phyloP scores from a whole-genome alignment of 1,140 invertebrate genomes.

The Bombus sibiricus region DNA sequence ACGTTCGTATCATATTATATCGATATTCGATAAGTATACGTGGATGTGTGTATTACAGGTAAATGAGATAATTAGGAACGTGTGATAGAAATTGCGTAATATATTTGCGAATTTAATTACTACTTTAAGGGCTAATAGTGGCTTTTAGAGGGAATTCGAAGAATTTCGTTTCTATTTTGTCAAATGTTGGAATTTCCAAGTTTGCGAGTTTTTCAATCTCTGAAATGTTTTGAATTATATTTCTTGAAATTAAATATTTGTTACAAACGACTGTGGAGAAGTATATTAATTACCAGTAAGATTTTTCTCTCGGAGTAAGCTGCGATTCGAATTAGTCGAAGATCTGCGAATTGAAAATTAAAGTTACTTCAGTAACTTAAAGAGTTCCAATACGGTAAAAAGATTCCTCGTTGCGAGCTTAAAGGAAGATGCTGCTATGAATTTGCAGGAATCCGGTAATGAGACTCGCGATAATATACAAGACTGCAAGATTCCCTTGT shows the following conservation, averaged over 20 bases:
- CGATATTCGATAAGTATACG: too few relatives aligned
- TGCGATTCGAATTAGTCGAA: background rate
- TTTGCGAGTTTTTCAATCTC: too few relatives aligned
- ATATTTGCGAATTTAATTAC: too few relatives aligned
- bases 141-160: too few relatives aligned
- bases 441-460: constrained; percentile 2
- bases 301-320: background rate
- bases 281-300: background rate
- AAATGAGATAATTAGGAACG: too few relatives aligned
- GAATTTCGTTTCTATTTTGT: background rate
- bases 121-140: too few relatives aligned
- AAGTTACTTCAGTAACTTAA: background rate
- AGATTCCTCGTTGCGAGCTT: background rate
- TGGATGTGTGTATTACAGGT: too few relatives aligned
- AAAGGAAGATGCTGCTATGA: background rate
- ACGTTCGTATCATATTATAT: too few relatives aligned
- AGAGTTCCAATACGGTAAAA: background rate
- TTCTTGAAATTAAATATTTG: background rate
- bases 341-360: background rate
- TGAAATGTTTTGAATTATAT: too few relatives aligned
- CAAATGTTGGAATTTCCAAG: too few relatives aligned
- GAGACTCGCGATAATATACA: constrained; percentile 7
- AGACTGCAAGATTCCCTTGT: background rate
- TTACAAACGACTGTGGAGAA: background rate
- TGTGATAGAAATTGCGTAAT: too few relatives aligned